Evolutionary conservation across 2,888 invertebrate genomes (phyloP), one percentile per base, ranked within the genome.

Genomic region (Teleogryllus oceanicus): DNA sequence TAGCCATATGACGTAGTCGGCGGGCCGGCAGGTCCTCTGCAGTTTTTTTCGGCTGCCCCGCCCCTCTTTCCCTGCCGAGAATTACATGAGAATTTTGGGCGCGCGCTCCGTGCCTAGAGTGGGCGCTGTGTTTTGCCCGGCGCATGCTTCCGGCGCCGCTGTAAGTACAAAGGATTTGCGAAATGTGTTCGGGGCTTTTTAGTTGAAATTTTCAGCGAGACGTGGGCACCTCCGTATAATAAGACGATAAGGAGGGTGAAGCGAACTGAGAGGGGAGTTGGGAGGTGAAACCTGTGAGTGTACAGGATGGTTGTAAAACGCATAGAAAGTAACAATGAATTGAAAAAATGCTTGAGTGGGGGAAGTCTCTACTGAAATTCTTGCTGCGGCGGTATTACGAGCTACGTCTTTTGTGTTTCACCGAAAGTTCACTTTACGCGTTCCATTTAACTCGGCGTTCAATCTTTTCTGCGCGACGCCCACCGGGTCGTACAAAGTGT

Each of bases 1-100:
- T 62, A 62, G 62, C 62, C 62, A 62, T 62, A 62, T 62, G 62
- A 62, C 62, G 62, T 62, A 62, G 62, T 62, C 62, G 62, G 62
- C 62, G 62, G 62, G 62, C 62, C 62, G 62, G 62, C n/a, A 62
- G 62, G 62, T 62, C 62, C 62, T 62, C n/a, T n/a, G 62, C 62
- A 8, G 62, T 4, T 62, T 62, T 62, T 62, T 62, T 62, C 62
- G 62, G 16, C 37, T 37, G 37, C 37, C 37, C 37, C 37, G 37
- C 37, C 37, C 37, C 37, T 37, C 37, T 8, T 37, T 8, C 62
- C 62, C 62, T 62, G n/a, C 62, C 62, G 62, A 62, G 62, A 62
- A 62, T 62, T 62, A 62, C 62, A 62, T 18, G 62, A 62, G 62
- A 62, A 62, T 62, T 62, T 16, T 62, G 62, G 62, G 62, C 62